These are phyloP conservation scores for Passerina amoena DNA, from an alignment of 2,113 vertebrate species.

Conservation along the genomic window DNA sequence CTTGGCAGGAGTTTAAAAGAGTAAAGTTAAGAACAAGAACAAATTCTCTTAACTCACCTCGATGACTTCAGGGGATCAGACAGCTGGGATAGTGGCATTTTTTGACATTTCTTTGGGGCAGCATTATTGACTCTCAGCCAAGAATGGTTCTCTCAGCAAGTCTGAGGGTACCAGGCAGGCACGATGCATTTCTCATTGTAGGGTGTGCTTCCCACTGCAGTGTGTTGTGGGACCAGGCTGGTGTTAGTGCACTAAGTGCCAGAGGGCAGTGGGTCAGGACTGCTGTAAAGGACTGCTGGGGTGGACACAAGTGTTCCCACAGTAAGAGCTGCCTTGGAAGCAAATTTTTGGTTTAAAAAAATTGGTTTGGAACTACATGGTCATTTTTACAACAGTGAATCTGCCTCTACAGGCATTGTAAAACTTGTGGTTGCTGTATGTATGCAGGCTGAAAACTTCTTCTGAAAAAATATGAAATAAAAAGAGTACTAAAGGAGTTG, in stretches of 20 bases:
- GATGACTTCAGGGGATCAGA: not conserved
- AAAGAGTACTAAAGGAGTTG: not conserved
- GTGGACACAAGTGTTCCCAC: not conserved
- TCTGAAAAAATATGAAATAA: not conserved
- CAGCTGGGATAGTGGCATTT: not conserved
- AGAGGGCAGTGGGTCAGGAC: not conserved
- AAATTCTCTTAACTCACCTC: not conserved
- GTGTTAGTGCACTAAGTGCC: not conserved
- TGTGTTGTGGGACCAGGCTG: not conserved
- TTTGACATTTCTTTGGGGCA: not conserved
- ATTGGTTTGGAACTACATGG: not conserved
- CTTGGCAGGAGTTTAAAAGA: not conserved
- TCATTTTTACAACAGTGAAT: not conserved
- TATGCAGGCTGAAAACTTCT: not conserved
- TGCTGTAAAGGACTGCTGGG: not conserved
- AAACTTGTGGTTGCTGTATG: not conserved
- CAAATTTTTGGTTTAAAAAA: not conserved
- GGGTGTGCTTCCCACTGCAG: not conserved
- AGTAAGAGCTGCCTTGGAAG: not conserved
- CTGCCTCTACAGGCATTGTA: not conserved
- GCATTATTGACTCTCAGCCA: not conserved
- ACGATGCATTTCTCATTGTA: fast-evolving
- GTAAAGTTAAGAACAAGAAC: not conserved
- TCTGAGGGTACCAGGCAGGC: not conserved
- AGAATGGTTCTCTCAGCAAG: not conserved